Percentiles rank a stretch among this genome's conserved stretches.
Conservation (phyloP, 2,113 vertebrate species). For the Phoxinus phoxinus region DNA sequence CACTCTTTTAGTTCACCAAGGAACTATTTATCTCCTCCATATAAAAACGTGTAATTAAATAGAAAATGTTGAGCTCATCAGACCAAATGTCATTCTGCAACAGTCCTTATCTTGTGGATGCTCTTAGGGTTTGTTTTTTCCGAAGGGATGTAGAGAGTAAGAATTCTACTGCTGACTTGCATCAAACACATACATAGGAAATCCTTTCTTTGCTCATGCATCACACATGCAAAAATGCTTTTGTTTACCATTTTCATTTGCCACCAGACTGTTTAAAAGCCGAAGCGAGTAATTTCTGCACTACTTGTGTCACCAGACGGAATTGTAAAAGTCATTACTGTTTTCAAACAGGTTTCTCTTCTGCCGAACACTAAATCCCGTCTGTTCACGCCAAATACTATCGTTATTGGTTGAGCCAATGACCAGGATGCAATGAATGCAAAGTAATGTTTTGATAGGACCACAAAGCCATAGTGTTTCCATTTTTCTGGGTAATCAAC, state of each 20-base stretch:
- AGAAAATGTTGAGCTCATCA: slow-evolving; percentile 13
- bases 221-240: not conserved
- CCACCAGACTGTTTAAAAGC: too few relatives aligned
- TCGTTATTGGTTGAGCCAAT: not conserved
- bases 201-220: not conserved
- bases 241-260: not conserved
- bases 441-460: not conserved
- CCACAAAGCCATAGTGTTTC: not conserved
- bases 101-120: not conserved
- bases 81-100: slow-evolving; percentile 2
- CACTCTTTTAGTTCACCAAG: not conserved
- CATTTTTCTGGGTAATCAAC: not conserved
- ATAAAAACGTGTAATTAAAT: slow-evolving; percentile 2
- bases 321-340: not conserved
- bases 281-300: too few relatives aligned
- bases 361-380: too few relatives aligned
- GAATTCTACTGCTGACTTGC: not conserved
- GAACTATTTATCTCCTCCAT: not conserved
- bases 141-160: not conserved
- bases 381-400: too few relatives aligned
- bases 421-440: not conserved
- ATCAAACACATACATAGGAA: not conserved
- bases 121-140: slow-evolving; percentile 6
- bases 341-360: not conserved
- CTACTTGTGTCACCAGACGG: not conserved